Evolutionary conservation across 2,888 invertebrate species (phyloP).

Genomic region (Andrena bucephala): DNA sequence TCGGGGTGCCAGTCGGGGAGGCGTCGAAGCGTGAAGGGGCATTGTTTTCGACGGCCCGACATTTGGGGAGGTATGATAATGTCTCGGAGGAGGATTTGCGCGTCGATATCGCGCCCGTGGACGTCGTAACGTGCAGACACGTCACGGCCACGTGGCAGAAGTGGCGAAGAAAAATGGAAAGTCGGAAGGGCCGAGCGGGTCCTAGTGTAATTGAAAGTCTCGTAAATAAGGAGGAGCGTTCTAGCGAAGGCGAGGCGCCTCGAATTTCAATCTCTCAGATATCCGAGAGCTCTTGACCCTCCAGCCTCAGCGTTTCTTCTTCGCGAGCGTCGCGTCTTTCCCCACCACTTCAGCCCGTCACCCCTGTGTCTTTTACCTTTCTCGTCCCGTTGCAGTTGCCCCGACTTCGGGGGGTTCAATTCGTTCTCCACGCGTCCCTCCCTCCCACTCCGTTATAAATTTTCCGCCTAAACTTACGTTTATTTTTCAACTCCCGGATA

Average conservation of each 20-base stretch:
- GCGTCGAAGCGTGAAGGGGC: conserved; percentile 24
- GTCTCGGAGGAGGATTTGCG: conserved; percentile 23
- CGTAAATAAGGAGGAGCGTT: conserved; percentile 67
- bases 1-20: conserved; percentile 12
- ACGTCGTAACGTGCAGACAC: conserved; percentile 28
- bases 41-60: conserved; percentile 29
- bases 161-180: conserved; percentile 44
- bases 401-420: conserved; percentile 44
- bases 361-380: conserved; percentile 37
- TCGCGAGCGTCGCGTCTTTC: conserved; percentile 21
- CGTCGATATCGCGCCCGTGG: conserved; percentile 19
- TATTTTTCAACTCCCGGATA: conserved; percentile 37
- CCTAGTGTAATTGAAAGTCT: conserved; percentile 66
- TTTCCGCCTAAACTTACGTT: conserved; percentile 52
- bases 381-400: conserved; percentile 40
- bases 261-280: conserved; percentile 69
- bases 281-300: conserved; percentile 67
- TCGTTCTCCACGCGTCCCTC: background rate
- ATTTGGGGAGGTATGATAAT: conserved; percentile 39
- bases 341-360: background rate
- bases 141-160: conserved; percentile 42
- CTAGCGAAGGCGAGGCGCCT: conserved; percentile 44
- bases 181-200: conserved; percentile 29
- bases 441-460: conserved; percentile 30
- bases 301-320: conserved; percentile 56